These are phyloP conservation scores for Protaetia brevitarsis DNA, from an alignment of 1,140 invertebrate genomes.

Conservation along the genomic window DNA sequence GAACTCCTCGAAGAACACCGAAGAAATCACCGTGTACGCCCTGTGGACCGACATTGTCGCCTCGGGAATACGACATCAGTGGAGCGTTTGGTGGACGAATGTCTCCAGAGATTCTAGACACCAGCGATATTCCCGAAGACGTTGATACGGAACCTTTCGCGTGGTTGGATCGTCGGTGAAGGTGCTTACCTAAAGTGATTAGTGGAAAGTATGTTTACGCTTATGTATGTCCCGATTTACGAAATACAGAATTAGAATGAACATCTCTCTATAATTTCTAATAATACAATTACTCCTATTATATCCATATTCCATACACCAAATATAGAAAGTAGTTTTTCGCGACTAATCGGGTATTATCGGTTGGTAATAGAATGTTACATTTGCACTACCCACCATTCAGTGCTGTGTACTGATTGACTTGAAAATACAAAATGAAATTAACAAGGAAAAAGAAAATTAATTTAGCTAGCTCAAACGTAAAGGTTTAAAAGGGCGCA, in stretches of 20 bases:
- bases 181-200: background rate
- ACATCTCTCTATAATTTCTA: no score
- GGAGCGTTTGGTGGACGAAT: background rate
- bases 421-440: no score
- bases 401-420: no score
- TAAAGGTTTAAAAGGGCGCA: no score
- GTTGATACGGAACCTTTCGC: background rate
- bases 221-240: background rate
- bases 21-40: background rate
- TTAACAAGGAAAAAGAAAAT: no score
- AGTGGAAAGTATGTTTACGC: no score
- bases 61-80: background rate
- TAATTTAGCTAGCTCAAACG: no score
- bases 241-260: slow-evolving; percentile 4
- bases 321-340: background rate
- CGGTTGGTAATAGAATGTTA: no score
- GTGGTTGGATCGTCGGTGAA: slow-evolving; percentile 1
- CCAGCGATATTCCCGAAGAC: slow-evolving; percentile 15
- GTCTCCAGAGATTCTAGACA: background rate
- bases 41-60: background rate
- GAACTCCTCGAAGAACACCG: background rate
- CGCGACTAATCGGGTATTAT: no score
- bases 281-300: no score
- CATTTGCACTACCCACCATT: no score
- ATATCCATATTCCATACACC: background rate